Conservation (phyloP, 2,888 invertebrate species). For the Andrena camellia region DNA sequence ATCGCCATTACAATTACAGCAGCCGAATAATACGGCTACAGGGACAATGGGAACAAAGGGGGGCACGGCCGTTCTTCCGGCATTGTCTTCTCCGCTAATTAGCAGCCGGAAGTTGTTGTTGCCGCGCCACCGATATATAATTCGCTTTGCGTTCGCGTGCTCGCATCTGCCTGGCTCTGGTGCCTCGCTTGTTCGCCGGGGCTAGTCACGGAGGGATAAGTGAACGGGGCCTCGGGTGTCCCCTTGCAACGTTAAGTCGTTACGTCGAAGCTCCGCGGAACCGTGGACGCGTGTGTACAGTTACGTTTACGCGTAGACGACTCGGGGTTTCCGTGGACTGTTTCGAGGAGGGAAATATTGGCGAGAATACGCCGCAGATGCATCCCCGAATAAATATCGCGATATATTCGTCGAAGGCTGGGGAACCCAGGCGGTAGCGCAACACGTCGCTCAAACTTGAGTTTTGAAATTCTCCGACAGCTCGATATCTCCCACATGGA, state of each 20-base stretch:
- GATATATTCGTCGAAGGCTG: slow-evolving; percentile 9
- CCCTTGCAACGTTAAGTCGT: slow-evolving; percentile 10
- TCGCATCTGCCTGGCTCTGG: slow-evolving; percentile 36
- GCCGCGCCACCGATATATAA: slow-evolving; percentile 55
- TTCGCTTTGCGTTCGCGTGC: slow-evolving; percentile 54
- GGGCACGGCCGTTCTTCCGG: slow-evolving; percentile 35
- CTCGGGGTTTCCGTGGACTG: too few species aligned
- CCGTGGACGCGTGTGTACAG: background rate
- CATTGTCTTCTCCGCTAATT: slow-evolving; percentile 64
- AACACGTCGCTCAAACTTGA: background rate
- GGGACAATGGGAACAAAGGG: slow-evolving; percentile 52
- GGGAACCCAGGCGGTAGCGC: background rate
- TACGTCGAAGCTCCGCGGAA: background rate
- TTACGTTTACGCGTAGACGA: too few species aligned
- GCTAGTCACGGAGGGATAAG: slow-evolving; percentile 29
- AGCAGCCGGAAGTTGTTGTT: slow-evolving; percentile 54
- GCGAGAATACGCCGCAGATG: background rate
- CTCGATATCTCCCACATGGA: background rate
- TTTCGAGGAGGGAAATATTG: background rate
- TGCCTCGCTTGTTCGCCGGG: slow-evolving; percentile 21
- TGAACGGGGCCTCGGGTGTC: slow-evolving; percentile 38
- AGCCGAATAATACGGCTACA: slow-evolving; percentile 49
- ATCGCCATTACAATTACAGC: slow-evolving; percentile 49
- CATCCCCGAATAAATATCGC: slow-evolving; percentile 14
- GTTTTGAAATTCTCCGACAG: slow-evolving; percentile 22